A percentile compares a stretch with the other conserved stretches of the same genome.
These are phyloP conservation scores for Pomatostomus ruficeps DNA, from an alignment of 2,113 vertebrate genomes.

Conservation along the genomic window DNA sequence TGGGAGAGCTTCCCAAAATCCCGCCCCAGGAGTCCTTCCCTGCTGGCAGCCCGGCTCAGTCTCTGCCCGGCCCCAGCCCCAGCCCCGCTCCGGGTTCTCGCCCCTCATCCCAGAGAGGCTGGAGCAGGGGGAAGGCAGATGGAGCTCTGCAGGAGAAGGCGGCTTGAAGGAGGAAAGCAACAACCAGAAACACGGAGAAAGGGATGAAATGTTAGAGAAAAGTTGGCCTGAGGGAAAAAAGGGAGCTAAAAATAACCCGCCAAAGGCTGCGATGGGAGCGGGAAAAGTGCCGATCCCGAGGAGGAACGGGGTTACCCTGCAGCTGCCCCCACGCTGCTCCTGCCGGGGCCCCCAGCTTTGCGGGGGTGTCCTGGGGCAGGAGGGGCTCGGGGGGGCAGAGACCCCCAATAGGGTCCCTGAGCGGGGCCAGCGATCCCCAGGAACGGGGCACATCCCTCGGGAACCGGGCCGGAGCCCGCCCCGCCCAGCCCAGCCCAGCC, in stretches of 20 bases:
- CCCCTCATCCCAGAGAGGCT: neutral
- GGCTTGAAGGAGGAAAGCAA: neutral
- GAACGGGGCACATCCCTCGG: neutral
- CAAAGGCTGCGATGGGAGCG: neutral
- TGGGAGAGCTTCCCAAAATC: neutral
- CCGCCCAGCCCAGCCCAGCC: neutral
- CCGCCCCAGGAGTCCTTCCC: neutral
- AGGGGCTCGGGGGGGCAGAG: rapidly evolving
- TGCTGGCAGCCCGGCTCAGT: neutral
- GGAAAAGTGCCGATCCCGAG: neutral
- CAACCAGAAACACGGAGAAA: constrained; percentile 16
- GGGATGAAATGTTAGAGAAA: constrained; percentile 47
- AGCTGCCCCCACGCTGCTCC: neutral
- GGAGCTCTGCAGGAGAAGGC: constrained; percentile 1
- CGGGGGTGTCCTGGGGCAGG: neutral
- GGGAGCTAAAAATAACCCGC: constrained; percentile 21
- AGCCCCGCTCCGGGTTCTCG: rapidly evolving
- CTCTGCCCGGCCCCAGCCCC: neutral
- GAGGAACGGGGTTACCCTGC: neutral
- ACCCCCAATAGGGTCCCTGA: rapidly evolving
- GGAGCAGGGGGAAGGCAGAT: neutral
- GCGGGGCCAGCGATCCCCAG: rapidly evolving
- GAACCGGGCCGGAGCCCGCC: neutral
- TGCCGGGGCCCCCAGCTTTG: neutral
- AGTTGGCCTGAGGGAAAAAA: constrained; percentile 53